Conservation (phyloP, 1,140 invertebrate species). For the Zaprionus tsacasi region DNA sequence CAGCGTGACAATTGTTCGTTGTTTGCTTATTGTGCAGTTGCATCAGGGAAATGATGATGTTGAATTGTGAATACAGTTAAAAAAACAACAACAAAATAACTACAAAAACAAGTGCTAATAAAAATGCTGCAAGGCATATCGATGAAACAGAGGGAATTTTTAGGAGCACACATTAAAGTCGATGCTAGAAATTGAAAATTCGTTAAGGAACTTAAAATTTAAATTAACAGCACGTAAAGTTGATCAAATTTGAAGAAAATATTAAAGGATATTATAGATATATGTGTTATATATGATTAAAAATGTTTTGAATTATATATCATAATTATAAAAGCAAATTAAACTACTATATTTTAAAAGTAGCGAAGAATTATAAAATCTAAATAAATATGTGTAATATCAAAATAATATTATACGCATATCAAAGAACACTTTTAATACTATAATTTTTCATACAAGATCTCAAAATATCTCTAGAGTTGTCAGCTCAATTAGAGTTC, state of each 20-base stretch:
- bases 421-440: not conserved
- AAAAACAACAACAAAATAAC: not conserved
- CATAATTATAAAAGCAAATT: too few relatives aligned
- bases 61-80: not conserved
- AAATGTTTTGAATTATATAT: too few relatives aligned
- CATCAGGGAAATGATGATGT: slow-evolving; percentile 31
- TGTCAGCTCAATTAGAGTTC: not conserved
- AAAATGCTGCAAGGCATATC: slow-evolving; percentile 10
- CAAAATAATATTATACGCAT: too few relatives aligned
- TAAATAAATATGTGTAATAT: too few relatives aligned
- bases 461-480: not conserved
- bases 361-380: too few relatives aligned
- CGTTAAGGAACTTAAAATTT: not conserved
- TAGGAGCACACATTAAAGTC: not conserved
- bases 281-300: not conserved
- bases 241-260: not conserved
- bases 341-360: too few relatives aligned
- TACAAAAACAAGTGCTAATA: slow-evolving; percentile 10
- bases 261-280: not conserved
- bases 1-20: slow-evolving; percentile 44
- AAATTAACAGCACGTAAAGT: not conserved
- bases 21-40: slow-evolving; percentile 33
- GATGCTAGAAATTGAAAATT: not conserved
- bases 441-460: not conserved
- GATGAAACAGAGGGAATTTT: not conserved